Evolutionary conservation across 2,888 invertebrate species (phyloP).

Genomic region (Torymus texanus): DNA sequence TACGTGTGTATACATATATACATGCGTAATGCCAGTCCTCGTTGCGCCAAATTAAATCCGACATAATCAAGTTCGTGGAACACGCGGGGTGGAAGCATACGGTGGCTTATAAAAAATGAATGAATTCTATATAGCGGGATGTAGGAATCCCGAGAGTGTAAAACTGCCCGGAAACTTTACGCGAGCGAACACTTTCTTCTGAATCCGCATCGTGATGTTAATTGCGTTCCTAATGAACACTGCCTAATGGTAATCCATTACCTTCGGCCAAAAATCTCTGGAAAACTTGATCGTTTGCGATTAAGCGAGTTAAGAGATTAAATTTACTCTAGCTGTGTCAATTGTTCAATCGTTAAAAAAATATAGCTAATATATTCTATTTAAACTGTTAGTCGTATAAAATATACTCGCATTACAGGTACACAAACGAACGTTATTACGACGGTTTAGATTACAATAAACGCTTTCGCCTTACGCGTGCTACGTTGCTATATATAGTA

Average conservation of each 20-base stretch:
- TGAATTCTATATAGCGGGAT: constrained; percentile 13
- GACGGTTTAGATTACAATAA: too few relatives aligned
- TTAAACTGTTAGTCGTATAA: too few relatives aligned
- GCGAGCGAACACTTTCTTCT: neutral
- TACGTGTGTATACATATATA: neutral
- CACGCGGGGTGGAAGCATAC: too few relatives aligned
- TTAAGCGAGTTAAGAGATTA: constrained; percentile 31
- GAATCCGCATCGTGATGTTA: constrained; percentile 42
- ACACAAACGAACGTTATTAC: too few relatives aligned
- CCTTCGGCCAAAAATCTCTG: constrained; percentile 17
- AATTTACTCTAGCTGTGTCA: constrained; percentile 1
- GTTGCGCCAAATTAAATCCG: constrained; percentile 40
- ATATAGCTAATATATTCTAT: too few relatives aligned
- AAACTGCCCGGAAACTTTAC: constrained; percentile 39
- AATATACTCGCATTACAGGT: too few relatives aligned
- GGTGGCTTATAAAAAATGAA: constrained; percentile 53
- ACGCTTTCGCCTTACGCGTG: too few relatives aligned
- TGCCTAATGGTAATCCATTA: constrained; percentile 50
- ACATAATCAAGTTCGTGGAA: constrained; percentile 46
- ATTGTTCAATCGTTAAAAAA: too few relatives aligned
- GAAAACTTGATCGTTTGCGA: constrained; percentile 15
- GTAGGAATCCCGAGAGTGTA: constrained; percentile 24
- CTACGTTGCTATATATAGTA: too few relatives aligned
- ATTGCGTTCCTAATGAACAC: constrained; percentile 48
- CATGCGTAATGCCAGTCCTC: neutral